These are phyloP conservation scores for Selenia dentaria DNA, from an alignment of 2,888 invertebrate species.

Conservation along the genomic window DNA sequence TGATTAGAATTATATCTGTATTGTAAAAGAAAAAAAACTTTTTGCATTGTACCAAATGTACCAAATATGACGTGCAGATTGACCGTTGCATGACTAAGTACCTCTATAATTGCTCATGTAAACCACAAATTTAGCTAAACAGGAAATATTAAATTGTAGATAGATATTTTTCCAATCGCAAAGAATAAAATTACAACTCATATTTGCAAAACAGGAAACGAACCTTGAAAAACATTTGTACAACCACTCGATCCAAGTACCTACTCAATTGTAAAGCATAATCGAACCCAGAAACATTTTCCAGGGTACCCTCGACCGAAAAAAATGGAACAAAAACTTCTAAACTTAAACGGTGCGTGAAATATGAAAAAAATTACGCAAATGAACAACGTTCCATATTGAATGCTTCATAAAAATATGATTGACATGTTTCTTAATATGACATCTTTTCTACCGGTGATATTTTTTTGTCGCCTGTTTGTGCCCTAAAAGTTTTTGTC, in stretches of 20 bases:
- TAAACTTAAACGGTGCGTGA: slow-evolving; percentile 69
- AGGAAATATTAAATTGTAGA: slow-evolving; percentile 9
- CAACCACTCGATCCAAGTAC: slow-evolving; percentile 45
- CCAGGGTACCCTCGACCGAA: slow-evolving; percentile 50
- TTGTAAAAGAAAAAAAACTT: no score
- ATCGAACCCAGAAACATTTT: slow-evolving; percentile 54
- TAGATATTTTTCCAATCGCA: neutral
- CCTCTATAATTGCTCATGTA: neutral
- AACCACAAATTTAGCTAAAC: neutral
- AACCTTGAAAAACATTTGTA: slow-evolving; percentile 53
- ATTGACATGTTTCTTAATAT: slow-evolving; percentile 84
- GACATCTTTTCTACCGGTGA: slow-evolving; percentile 82
- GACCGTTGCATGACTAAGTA: no score
- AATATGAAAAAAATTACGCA: slow-evolving; percentile 78
- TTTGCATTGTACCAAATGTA: no score
- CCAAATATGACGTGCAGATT: no score
- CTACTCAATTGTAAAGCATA: slow-evolving; percentile 53
- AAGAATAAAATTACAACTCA: slow-evolving; percentile 15
- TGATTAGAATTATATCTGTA: no score
- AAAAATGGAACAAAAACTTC: slow-evolving; percentile 58
- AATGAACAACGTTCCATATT: slow-evolving; percentile 74
- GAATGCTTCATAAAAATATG: slow-evolving; percentile 82
- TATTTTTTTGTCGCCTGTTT: slow-evolving; percentile 80
- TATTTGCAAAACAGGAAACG: slow-evolving; percentile 62
- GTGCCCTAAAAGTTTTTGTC: slow-evolving; percentile 43